Percentiles rank a stretch among this genome's conserved stretches.
phyloP scores from a whole-genome alignment of 2,888 invertebrate species.

The Leuctra nigra region DNA sequence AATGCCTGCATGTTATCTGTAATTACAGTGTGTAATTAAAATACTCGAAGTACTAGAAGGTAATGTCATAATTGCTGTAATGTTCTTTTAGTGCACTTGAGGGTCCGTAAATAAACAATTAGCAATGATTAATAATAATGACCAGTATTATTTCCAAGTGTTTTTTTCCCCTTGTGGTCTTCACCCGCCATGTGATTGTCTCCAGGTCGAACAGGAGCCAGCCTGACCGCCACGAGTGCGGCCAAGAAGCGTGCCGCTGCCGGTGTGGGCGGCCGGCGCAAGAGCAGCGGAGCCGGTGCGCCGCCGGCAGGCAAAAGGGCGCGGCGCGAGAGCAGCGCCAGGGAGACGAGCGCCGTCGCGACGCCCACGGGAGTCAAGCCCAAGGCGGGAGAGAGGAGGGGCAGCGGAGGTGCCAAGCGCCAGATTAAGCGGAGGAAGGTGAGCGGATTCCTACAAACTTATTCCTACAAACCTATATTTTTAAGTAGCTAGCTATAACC shows the following conservation, averaged over 20 bases:
- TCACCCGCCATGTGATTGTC: neutral
- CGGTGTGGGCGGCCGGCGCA: neutral
- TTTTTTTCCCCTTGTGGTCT: neutral
- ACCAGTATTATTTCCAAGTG: neutral
- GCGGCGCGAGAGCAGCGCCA: neutral
- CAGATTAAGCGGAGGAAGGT: slow-evolving; percentile 28
- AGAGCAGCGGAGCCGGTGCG: neutral
- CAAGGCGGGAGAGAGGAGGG: slow-evolving; percentile 40
- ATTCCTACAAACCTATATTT: no score
- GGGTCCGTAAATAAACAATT: no score
- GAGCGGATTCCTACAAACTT: no score
- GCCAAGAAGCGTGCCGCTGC: slow-evolving; percentile 9
- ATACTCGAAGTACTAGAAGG: no score
- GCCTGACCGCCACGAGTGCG: neutral
- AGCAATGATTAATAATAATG: neutral
- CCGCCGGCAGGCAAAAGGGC: neutral
- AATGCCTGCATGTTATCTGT: no score
- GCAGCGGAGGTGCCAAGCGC: slow-evolving; percentile 39
- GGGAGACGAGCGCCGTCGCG: slow-evolving; percentile 28
- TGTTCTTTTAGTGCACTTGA: no score
- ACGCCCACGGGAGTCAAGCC: slow-evolving; percentile 17
- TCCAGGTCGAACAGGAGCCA: neutral
- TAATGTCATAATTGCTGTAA: no score
- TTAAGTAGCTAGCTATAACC: no score
- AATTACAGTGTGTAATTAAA: no score